Conservation (phyloP, 2,888 invertebrate genomes). For the Unio delphinus region DNA sequence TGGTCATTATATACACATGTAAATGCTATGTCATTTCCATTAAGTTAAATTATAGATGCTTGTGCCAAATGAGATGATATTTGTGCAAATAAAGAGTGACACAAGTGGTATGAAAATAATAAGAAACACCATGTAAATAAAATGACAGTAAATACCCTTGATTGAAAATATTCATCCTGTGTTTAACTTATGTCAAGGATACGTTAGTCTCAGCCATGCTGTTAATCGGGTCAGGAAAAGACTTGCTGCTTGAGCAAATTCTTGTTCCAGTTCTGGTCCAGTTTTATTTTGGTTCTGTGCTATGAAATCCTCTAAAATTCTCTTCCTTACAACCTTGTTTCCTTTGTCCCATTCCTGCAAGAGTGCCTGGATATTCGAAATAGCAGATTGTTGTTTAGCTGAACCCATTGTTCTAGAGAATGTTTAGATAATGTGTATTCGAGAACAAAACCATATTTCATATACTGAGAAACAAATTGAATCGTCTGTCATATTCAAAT, state of each 20-base stretch:
- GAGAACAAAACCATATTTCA: no score
- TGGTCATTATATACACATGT: no score
- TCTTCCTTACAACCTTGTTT: slow-evolving; percentile 62
- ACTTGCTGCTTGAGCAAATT: slow-evolving; percentile 71
- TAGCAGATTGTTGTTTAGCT: slow-evolving; percentile 68
- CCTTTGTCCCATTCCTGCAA: slow-evolving; percentile 71
- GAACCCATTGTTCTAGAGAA: slow-evolving; percentile 54
- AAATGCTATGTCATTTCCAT: no score
- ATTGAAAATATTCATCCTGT: no score
- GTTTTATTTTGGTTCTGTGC: slow-evolving; percentile 69
- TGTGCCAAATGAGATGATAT: no score
- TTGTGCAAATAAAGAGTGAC: no score
- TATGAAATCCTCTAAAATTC: slow-evolving; percentile 69
- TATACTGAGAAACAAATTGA: no score
- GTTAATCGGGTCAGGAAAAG: slow-evolving; percentile 69
- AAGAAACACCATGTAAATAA: no score
- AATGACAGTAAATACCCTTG: no score
- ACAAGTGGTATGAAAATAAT: no score
- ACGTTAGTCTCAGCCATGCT: slow-evolving; percentile 70
- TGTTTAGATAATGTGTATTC: background rate
- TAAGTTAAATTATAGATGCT: no score
- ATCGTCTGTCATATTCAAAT: no score
- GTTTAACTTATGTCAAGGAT: slow-evolving; percentile 51
- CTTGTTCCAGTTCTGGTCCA: slow-evolving; percentile 70
- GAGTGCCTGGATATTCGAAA: slow-evolving; percentile 65